Evolutionary conservation across 92 coral and sea anemone species (phyloP), one percentile per base, ranked within the genome.

Genomic region (Pocillopora grandis): DNA sequence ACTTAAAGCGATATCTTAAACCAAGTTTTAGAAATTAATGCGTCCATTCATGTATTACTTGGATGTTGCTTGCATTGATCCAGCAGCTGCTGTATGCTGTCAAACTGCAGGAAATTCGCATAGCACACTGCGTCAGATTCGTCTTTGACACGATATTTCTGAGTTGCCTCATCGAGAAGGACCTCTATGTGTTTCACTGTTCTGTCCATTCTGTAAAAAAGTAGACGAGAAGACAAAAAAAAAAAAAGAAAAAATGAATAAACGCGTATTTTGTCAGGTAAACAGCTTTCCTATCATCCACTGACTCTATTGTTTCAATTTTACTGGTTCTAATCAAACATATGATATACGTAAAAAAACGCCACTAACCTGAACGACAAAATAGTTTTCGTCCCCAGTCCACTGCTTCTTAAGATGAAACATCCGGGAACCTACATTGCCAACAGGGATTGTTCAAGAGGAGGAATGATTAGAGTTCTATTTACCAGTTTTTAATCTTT

Each of bases 1-100:
- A 2, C 12, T 59, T 2, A 10, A 59, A 10, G 48, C 6, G 12
- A 69, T 35, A 10, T 11, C 5, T 31, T 13, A 9, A 9, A 33
- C 15, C 2, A 0, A 18, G 21, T 42, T 55, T 2, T 11, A 35
- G 17, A 17, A 17, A 3, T 15, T 16, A 42, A 42, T 42, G 62
- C 19, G 10, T 49, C 23, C 0, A 10, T 49, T 66, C 52, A 8
- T 16, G 23, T 67, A 95, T 89, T 82, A 94, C 98, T 91, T 21
- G 98, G 89, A 55, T 91, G 94, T 62, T 91, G 95, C 55, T 91
- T 94, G 80, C 94, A 94, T 68, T 94, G 98, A 73, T 94, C 98
- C 90, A 94, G 42, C 10, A 94, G 77, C 66, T 94, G 94, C 63
- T 94, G 98, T 35, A 94, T 84, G 52, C 90, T 94, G 72, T 94